phyloP scores from a whole-genome alignment of 1,140 invertebrate genomes.

The Aphelinus atriplicis region DNA sequence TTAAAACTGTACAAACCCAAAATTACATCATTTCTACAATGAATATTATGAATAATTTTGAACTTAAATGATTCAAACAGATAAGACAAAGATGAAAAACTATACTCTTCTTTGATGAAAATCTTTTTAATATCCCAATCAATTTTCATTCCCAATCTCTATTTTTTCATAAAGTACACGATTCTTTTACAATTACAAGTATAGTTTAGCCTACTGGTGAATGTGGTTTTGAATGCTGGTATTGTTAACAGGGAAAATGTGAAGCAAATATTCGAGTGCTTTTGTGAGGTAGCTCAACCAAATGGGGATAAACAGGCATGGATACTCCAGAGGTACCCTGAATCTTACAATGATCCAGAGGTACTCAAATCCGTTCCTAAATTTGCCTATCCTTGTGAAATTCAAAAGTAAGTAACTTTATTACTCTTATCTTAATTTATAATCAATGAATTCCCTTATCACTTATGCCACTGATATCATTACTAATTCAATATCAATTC shows the following conservation, averaged over 20 bases:
- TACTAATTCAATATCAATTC: neutral
- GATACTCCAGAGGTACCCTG: slow-evolving; percentile 82
- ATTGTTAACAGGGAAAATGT: slow-evolving; percentile 78
- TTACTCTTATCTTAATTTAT: slow-evolving; percentile 24
- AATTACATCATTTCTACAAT: too few species aligned
- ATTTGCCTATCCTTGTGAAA: slow-evolving; percentile 86
- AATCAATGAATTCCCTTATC: slow-evolving; percentile 5
- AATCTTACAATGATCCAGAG: slow-evolving; percentile 78
- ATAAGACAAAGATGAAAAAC: too few species aligned
- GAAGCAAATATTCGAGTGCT: slow-evolving; percentile 83
- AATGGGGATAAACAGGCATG: slow-evolving; percentile 72
- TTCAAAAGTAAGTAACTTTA: slow-evolving; percentile 74
- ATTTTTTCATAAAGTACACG: too few species aligned
- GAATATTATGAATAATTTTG: too few species aligned
- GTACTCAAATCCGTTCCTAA: slow-evolving; percentile 82
- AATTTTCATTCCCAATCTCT: too few species aligned
- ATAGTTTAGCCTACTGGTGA: too few species aligned
- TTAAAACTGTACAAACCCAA: too few species aligned
- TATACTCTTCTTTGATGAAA: too few species aligned
- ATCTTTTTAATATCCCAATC: too few species aligned
- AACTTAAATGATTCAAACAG: too few species aligned
- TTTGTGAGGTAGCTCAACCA: slow-evolving; percentile 81
- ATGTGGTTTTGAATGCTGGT: neutral
- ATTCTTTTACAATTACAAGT: too few species aligned
- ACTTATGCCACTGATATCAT: neutral